Conservation (phyloP, 2,113 vertebrate species). For the Psammodynastes pulverulentus region DNA sequence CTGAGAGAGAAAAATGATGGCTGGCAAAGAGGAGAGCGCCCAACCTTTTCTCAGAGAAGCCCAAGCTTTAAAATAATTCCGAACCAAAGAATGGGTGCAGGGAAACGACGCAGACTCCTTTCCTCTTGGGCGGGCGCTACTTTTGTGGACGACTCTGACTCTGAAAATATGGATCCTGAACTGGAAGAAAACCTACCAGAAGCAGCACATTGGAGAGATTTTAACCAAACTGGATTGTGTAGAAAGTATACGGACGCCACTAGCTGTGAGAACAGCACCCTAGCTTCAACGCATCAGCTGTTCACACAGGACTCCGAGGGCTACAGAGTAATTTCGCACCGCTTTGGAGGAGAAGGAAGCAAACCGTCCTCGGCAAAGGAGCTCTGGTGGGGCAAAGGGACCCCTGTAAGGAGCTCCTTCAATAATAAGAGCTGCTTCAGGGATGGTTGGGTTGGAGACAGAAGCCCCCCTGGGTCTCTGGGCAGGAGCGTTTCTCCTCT, state of each 20-base stretch:
- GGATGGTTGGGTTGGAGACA: background rate
- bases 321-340: conserved; percentile 60
- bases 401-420: background rate
- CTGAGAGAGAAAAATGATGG: background rate
- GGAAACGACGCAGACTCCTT: accelerated
- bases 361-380: conserved; percentile 1
- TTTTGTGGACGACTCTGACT: accelerated
- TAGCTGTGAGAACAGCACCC: accelerated
- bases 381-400: background rate
- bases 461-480: background rate
- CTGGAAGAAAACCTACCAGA: accelerated
- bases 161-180: background rate
- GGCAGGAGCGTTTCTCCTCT: background rate
- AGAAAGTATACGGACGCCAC: background rate
- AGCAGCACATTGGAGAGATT: background rate
- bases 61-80: background rate
- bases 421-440: accelerated
- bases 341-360: accelerated
- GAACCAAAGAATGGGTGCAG: accelerated
- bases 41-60: accelerated
- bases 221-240: accelerated
- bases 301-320: conserved; percentile 70
- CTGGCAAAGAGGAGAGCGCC: background rate
- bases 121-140: accelerated
- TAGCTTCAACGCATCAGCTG: conserved; percentile 29